Conservation (phyloP, 2,888 invertebrate species). For the Heteromurus nitidus region DNA sequence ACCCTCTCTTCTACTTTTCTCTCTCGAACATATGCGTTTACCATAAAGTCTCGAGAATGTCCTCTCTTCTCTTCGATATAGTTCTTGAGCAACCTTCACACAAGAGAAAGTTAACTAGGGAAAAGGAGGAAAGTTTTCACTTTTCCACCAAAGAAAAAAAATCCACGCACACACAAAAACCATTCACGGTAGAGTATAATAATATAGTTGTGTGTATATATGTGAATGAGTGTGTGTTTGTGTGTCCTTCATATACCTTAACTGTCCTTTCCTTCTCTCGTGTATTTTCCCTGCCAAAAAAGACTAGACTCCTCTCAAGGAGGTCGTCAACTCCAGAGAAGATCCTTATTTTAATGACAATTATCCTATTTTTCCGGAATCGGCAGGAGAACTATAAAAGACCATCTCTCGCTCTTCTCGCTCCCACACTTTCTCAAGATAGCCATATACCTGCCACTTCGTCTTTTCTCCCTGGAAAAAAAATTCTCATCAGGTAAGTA, state of each 20-base stretch:
- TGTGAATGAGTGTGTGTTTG: neutral
- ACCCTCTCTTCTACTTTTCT: neutral
- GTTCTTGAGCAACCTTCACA: conserved; percentile 7
- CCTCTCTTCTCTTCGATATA: neutral
- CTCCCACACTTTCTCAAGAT: conserved; percentile 1
- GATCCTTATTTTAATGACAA: conserved; percentile 35
- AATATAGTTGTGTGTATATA: too few species aligned
- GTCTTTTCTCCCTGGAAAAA: neutral
- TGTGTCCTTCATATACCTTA: too few species aligned
- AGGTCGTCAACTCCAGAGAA: conserved; percentile 35
- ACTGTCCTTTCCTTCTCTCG: neutral
- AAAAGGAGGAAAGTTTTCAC: conserved; percentile 15
- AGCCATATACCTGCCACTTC: too few species aligned
- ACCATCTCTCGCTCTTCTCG: neutral
- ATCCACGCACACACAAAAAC: neutral
- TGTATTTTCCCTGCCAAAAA: conserved; percentile 15
- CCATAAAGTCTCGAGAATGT: neutral
- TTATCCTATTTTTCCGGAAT: conserved; percentile 27
- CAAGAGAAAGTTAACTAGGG: conserved; percentile 6
- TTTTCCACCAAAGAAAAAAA: neutral
- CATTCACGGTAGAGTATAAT: neutral
- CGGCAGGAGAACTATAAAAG: conserved; percentile 21
- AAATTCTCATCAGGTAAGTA: conserved; percentile 17
- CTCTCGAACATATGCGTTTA: neutral
- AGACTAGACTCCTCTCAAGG: conserved; percentile 3